Evolutionary conservation across 2,888 invertebrate genomes (phyloP).

Genomic region (Leptothorax acervorum): DNA sequence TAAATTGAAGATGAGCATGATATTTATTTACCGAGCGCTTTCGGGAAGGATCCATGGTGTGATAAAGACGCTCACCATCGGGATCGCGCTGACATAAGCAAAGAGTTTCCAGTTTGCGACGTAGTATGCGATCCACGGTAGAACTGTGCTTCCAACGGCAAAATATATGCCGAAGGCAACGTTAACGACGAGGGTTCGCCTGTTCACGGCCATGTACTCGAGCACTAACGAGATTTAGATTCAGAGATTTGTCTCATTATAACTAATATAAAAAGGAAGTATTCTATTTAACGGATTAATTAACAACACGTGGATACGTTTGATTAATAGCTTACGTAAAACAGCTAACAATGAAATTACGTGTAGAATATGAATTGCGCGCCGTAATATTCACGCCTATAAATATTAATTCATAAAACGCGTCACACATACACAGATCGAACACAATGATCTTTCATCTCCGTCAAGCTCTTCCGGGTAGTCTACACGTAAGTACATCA

Average conservation of each 20-base stretch:
- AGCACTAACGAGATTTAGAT: conserved; percentile 81
- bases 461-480: background rate
- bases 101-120: conserved; percentile 86
- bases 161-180: conserved; percentile 86
- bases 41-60: conserved; percentile 86
- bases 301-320: background rate
- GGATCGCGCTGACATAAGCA: conserved; percentile 85
- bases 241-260: background rate
- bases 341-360: background rate
- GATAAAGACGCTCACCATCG: conserved; percentile 84
- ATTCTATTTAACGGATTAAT: background rate
- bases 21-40: conserved; percentile 85
- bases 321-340: background rate
- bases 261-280: background rate
- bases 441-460: conserved; percentile 1
- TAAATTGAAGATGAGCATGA: background rate
- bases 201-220: conserved; percentile 86
- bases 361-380: background rate
- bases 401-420: background rate
- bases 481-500: background rate
- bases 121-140: conserved; percentile 87
- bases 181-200: conserved; percentile 87
- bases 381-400: background rate
- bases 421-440: background rate
- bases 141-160: conserved; percentile 85